Evolutionary conservation across 2,797 vertebrate species (phyloP).

Genomic region (Urophycis tenuis): DNA sequence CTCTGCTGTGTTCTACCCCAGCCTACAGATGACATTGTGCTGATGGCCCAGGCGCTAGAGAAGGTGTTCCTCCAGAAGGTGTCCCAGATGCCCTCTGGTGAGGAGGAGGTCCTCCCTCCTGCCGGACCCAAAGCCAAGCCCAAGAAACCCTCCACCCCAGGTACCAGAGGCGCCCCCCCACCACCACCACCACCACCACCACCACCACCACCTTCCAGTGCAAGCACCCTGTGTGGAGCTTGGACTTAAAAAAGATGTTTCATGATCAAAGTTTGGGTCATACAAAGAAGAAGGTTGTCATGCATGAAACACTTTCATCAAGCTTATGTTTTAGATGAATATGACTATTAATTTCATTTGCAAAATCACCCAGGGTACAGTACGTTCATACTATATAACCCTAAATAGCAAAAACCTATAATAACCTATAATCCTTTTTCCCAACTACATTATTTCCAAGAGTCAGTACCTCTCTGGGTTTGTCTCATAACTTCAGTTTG

Average conservation of each 20-base stretch:
- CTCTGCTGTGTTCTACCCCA: conserved; percentile 36
- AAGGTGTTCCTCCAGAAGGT: conserved; percentile 95
- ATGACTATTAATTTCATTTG: neutral
- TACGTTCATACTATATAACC: neutral
- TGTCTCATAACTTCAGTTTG: too few species aligned
- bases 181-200: neutral
- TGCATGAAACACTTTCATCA: neutral
- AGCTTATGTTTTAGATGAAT: neutral
- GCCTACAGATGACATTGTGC: conserved; percentile 97
- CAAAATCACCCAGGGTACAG: neutral
- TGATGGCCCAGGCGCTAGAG: conserved; percentile 96
- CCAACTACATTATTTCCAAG: too few species aligned
- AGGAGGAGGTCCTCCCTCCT: conserved; percentile 80
- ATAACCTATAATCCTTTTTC: too few species aligned
- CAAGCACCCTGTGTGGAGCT: too few species aligned
- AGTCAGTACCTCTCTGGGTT: too few species aligned
- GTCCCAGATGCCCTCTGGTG: conserved; percentile 85
- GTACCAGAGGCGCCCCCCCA: conserved; percentile 34
- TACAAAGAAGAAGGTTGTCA: too few species aligned
- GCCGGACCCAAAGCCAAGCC: conserved; percentile 80
- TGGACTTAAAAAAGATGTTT: neutral
- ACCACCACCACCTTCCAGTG: too few species aligned
- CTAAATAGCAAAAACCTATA: neutral
- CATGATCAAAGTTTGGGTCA: neutral
- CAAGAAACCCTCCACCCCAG: conserved; percentile 64